Evolutionary conservation across 2,113 vertebrate genomes (phyloP), one percentile per base, ranked within the genome.

Genomic region (Dryoscopus gambensis): DNA sequence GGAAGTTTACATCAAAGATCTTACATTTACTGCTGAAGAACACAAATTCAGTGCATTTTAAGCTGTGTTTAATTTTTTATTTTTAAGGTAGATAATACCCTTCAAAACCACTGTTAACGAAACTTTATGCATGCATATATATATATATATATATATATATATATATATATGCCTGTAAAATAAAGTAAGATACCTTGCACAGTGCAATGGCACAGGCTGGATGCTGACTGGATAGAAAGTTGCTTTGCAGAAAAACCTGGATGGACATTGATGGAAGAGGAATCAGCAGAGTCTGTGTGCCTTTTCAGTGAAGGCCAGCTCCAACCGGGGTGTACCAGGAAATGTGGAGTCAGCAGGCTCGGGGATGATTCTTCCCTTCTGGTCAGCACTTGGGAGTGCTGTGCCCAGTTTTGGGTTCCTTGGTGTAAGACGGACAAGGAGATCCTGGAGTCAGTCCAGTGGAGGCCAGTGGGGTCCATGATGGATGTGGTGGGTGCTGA

Each of bases 401-500:
- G 37, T 40, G 42, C 19, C 25, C 57, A 37, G 5, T 27, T 89
- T 27, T 62, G 52, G 39, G 19, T 59, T 83, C 31, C 13, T 46
- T 0, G 1, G 9, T 55, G 20, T 14, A 13, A 19, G 27, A 23
- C 1, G 28, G 64, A 10, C 4, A 4, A 39, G n/a, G 50, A 60
- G 6, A 4, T 57, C 12, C 37, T 77, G 53, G 23, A 65, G n/a
- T 35, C 46, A 63, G 15, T 78, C 70, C 56, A 19, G 37, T 15
- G 40, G n/a, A 84, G 55, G 22, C 6, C 71, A 15, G 2, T 16
- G 24, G 27, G 27, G 7, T 53, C 55, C 31, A 14, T 4, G 15
- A 18, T 0, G 1, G 24, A 6, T 22, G 17, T 0, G 2, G 42
- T 62, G 22, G 50, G 13, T 39, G 37, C 14, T 21, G 71, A 39